These are phyloP conservation scores for Montifringilla adamsi DNA, from an alignment of 2,113 vertebrate genomes.

Conservation along the genomic window DNA sequence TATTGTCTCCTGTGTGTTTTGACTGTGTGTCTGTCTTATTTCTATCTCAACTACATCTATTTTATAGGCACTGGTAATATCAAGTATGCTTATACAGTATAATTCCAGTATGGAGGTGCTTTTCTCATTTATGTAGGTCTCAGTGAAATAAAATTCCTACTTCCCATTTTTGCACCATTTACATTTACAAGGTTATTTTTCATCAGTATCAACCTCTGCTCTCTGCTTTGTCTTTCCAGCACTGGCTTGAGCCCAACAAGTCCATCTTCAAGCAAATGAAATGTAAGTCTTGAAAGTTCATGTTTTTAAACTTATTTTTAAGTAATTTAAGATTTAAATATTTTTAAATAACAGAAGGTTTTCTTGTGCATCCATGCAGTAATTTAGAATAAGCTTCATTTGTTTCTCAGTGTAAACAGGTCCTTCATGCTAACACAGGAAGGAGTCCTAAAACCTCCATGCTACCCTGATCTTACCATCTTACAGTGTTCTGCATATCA, in stretches of 20 bases:
- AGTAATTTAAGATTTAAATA: background rate
- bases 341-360: background rate
- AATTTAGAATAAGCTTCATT: background rate
- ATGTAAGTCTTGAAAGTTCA: conserved; percentile 83
- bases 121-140: background rate
- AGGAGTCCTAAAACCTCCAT: background rate
- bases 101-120: background rate
- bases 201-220: conserved; percentile 16
- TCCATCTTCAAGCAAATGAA: conserved; percentile 96
- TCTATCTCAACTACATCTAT: background rate
- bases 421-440: background rate
- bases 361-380: background rate
- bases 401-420: background rate
- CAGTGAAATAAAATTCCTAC: background rate
- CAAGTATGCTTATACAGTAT: background rate
- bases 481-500: background rate
- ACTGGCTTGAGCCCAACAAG: conserved; percentile 98
- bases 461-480: background rate
- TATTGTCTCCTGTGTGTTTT: background rate
- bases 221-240: conserved; percentile 78
- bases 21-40: background rate
- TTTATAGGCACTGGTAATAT: background rate
- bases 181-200: background rate
- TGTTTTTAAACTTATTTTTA: background rate
- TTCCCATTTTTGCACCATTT: background rate